Percentiles rank a stretch among this genome's conserved stretches.
phyloP scores from a whole-genome alignment of 2,797 vertebrate genomes.

The Argya squamiceps region DNA sequence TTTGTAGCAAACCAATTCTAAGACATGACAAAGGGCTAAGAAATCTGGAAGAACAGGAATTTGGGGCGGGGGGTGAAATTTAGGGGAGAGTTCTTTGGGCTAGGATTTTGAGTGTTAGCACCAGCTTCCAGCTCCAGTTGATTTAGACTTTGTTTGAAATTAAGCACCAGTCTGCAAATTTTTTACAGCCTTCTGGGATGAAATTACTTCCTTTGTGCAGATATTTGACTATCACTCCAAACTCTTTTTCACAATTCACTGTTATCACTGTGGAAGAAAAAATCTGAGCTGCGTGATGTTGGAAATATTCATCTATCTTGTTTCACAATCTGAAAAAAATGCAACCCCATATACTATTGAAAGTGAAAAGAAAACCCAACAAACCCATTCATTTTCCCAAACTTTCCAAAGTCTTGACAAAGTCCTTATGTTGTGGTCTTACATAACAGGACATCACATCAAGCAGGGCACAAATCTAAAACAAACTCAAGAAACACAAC shows the following conservation, averaged over 20 bases:
- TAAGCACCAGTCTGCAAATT: background rate
- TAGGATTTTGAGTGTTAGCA: background rate
- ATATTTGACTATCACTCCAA: background rate
- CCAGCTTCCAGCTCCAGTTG: background rate
- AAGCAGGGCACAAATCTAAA: background rate
- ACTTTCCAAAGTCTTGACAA: background rate
- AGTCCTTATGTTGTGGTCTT: background rate
- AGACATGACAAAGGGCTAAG: background rate
- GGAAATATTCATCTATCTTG: background rate
- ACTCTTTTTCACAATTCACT: background rate
- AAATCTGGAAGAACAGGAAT: background rate
- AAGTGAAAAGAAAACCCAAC: background rate
- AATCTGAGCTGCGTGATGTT: background rate
- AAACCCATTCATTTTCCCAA: background rate
- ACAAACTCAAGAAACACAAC: background rate
- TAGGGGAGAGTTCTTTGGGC: background rate
- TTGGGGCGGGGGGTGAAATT: fast-evolving
- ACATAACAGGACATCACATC: background rate
- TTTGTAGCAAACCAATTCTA: background rate
- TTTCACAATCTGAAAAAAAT: background rate
- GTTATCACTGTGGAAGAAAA: background rate
- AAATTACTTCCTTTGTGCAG: background rate
- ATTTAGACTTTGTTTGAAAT: background rate
- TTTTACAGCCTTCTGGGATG: background rate
- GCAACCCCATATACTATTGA: background rate